Conservation (phyloP, 1,140 invertebrate species). For the Drosophila pseudoobscura region DNA sequence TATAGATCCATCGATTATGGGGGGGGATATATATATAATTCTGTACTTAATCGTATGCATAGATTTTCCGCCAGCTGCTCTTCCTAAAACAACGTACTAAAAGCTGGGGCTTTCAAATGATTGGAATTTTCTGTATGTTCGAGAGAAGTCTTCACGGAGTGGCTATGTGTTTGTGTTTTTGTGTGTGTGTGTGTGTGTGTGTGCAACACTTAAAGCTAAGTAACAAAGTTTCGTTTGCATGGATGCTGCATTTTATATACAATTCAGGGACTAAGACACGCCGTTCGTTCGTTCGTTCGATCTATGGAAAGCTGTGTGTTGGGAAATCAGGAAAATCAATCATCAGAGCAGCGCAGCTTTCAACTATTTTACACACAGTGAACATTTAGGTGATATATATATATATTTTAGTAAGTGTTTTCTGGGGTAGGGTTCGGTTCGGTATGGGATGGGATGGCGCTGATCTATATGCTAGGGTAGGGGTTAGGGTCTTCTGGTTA, state of each 20-base stretch:
- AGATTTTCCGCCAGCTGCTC: conserved; percentile 34
- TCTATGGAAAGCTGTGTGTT: conserved; percentile 32
- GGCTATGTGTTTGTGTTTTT: background rate
- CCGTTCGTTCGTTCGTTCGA: conserved; percentile 13
- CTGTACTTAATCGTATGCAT: conserved; percentile 41
- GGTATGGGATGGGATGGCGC: conserved; percentile 28
- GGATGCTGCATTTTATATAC: conserved; percentile 32
- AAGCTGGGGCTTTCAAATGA: conserved; percentile 28
- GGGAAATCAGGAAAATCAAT: conserved; percentile 11
- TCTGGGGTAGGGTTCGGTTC: conserved; percentile 3
- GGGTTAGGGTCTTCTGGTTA: conserved; percentile 29
- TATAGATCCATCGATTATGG: conserved; percentile 55
- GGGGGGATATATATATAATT: conserved; percentile 35
- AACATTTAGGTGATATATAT: conserved; percentile 17
- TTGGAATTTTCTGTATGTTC: conserved; percentile 36
- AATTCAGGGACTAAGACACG: conserved; percentile 55
- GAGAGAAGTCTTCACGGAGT: conserved; percentile 67
- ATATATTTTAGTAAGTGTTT: no score
- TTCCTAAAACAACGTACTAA: conserved; percentile 37
- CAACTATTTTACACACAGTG: conserved; percentile 60
- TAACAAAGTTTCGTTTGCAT: conserved; percentile 68
- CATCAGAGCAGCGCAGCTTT: conserved; percentile 24
- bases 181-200: conserved; percentile 16
- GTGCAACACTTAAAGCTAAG: conserved; percentile 78
- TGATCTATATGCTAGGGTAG: conserved; percentile 62